A percentile compares a stretch with the other conserved stretches of the same genome.
Conservation (phyloP, 2,888 invertebrate species). For the Meiosimyza decipiens region DNA sequence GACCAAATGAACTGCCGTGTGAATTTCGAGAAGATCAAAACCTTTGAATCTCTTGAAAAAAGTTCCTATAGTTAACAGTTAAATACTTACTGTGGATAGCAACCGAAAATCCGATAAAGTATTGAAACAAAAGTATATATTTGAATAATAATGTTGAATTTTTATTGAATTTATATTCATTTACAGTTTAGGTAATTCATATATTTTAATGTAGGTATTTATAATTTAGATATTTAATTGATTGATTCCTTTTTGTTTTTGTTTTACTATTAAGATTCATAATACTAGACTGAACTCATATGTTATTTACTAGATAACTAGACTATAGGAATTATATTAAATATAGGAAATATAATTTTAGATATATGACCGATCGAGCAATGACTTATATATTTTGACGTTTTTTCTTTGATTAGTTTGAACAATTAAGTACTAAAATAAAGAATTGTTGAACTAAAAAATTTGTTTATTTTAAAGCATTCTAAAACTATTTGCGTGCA, state of each 20-base stretch:
- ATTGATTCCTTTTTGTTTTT: background rate
- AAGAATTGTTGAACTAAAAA: no score
- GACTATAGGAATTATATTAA: conserved; percentile 12
- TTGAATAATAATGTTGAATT: background rate
- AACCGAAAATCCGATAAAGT: background rate
- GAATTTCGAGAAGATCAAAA: no score
- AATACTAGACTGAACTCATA: conserved; percentile 24
- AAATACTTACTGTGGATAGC: background rate
- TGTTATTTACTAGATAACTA: conserved; percentile 11
- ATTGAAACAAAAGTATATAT: no score
- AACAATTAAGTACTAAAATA: no score
- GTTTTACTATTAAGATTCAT: conserved; percentile 3
- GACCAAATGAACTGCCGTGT: no score
- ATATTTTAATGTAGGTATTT: background rate
- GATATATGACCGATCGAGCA: no score
- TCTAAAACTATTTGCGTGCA: no score
- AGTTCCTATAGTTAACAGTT: background rate
- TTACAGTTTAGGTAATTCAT: conserved; percentile 26
- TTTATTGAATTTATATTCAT: conserved; percentile 9
- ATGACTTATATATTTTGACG: no score
- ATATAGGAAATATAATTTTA: background rate
- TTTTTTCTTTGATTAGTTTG: no score
- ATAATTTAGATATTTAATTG: no score
- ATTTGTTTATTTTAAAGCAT: no score
- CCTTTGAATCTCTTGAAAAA: background rate